Evolutionary conservation across 2,888 invertebrate genomes (phyloP).

Genomic region (Chalcosyrphus nemorum): DNA sequence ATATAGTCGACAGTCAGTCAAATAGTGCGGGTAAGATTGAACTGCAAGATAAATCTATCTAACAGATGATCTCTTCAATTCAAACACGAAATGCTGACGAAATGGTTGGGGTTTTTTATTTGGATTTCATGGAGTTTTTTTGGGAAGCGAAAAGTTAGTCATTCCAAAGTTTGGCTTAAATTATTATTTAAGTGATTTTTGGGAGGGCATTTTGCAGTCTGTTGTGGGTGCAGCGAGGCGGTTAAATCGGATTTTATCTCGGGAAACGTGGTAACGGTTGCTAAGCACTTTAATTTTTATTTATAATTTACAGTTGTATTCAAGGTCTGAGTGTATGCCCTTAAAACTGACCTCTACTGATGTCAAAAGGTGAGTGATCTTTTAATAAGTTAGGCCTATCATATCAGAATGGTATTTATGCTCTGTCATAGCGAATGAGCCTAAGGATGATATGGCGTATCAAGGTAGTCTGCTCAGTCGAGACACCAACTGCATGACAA

Average conservation of each 20-base stretch:
- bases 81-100: constrained; percentile 35
- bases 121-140: not conserved
- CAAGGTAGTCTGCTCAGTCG: no score
- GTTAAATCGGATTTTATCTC: no score
- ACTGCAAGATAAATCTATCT: constrained; percentile 21
- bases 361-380: not conserved
- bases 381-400: no score
- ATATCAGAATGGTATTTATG: no score
- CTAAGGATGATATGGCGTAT: no score
- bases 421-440: no score
- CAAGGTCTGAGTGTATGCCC: not conserved
- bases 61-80: constrained; percentile 40
- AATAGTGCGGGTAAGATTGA: constrained; percentile 18
- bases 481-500: no score
- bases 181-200: not conserved
- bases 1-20: constrained; percentile 25
- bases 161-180: not conserved
- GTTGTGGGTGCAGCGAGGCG: constrained; percentile 33
- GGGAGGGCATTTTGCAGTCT: not conserved
- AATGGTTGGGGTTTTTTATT: not conserved
- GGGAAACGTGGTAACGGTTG: not conserved
- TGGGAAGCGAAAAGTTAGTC: not conserved
- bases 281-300: not conserved
- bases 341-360: not conserved
- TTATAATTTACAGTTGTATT: not conserved